Conservation (phyloP, 2,797 vertebrate genomes). For the Eulemur coronatus region DNA sequence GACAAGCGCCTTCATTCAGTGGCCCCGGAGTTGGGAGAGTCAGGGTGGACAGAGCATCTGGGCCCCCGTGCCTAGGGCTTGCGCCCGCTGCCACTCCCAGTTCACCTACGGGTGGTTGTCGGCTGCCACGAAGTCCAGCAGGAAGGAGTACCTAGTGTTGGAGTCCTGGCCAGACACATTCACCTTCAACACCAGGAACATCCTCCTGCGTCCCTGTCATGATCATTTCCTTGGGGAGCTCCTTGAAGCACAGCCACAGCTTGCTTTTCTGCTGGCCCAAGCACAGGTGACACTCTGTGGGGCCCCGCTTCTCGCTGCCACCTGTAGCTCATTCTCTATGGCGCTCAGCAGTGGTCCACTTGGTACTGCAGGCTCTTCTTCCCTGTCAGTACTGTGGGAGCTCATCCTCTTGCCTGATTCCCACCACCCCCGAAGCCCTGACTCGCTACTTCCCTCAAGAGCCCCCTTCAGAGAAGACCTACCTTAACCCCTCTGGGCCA, state of each 20-base stretch:
- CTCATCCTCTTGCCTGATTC: slow-evolving; percentile 85
- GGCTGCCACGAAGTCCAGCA: slow-evolving; percentile 88
- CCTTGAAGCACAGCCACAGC: slow-evolving; percentile 92
- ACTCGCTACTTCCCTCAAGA: slow-evolving; percentile 33
- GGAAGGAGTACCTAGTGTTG: slow-evolving; percentile 89
- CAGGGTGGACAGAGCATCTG: slow-evolving; percentile 90
- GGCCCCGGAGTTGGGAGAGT: slow-evolving; percentile 90
- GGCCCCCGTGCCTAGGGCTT: slow-evolving; percentile 90
- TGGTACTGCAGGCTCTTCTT: slow-evolving; percentile 89
- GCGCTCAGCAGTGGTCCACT: slow-evolving; percentile 95
- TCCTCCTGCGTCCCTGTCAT: slow-evolving; percentile 92
- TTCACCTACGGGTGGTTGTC: slow-evolving; percentile 89
- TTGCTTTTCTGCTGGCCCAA: slow-evolving; percentile 89
- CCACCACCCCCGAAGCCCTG: background rate
- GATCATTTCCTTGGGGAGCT: slow-evolving; percentile 94
- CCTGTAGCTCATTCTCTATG: slow-evolving; percentile 90
- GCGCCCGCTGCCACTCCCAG: slow-evolving; percentile 89
- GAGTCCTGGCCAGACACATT: slow-evolving; percentile 88
- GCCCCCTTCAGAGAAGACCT: background rate
- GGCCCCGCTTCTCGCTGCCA: slow-evolving; percentile 92
- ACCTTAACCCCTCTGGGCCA: background rate
- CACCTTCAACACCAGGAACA: slow-evolving; percentile 90
- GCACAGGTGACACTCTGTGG: slow-evolving; percentile 90
- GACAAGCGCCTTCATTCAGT: slow-evolving; percentile 90
- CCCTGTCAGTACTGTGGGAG: slow-evolving; percentile 85